These are phyloP conservation scores for Megalops atlanticus DNA, from an alignment of 2,113 vertebrate genomes.

Conservation along the genomic window DNA sequence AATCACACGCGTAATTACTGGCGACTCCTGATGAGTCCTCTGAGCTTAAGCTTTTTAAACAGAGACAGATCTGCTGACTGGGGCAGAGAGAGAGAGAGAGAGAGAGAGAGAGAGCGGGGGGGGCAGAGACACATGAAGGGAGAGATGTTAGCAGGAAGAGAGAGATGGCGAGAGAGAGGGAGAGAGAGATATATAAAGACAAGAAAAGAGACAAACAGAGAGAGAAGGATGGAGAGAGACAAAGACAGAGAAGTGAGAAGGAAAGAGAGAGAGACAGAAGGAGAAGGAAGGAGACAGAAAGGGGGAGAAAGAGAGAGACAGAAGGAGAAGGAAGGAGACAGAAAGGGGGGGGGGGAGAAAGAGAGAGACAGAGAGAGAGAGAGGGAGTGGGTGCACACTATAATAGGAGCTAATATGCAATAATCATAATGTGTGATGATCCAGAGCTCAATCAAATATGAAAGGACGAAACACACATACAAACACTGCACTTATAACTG, in stretches of 20 bases:
- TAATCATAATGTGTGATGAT: too few species aligned
- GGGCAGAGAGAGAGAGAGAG: neutral
- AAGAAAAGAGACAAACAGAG: too few species aligned
- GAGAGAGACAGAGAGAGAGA: neutral
- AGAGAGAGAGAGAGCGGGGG: neutral
- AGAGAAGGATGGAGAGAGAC: neutral
- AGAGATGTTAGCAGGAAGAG: slow-evolving; percentile 39
- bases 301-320: slow-evolving; percentile 6
- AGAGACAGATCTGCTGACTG: neutral
- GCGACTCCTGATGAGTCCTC: neutral
- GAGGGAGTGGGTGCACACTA: too few species aligned
- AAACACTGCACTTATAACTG: too few species aligned
- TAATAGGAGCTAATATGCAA: too few species aligned
- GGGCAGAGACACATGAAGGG: slow-evolving; percentile 40
- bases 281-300: neutral
- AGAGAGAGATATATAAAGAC: neutral
- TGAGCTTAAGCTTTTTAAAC: neutral
- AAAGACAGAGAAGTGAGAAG: neutral
- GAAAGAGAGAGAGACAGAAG: slow-evolving; percentile 33
- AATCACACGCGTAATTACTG: neutral
- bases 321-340: neutral
- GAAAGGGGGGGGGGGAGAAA: neutral
- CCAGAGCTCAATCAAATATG: too few species aligned
- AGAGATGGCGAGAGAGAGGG: neutral
- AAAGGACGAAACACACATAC: neutral